Conservation (phyloP, 2,113 vertebrate species). For the Galemys pyrenaicus region DNA sequence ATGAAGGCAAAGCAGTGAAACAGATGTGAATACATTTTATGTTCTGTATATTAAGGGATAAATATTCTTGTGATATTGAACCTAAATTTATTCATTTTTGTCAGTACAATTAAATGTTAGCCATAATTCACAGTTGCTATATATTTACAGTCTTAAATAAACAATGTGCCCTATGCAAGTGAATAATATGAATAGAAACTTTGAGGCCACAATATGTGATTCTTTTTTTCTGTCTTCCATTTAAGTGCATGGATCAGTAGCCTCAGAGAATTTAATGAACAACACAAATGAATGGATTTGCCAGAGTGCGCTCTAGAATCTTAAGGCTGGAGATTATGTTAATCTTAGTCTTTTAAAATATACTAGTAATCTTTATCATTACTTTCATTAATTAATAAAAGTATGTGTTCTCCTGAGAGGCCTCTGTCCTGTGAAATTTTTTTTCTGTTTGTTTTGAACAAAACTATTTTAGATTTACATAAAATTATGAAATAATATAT, state of each 20-base stretch:
- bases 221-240: conserved; percentile 62
- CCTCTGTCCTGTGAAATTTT: not conserved
- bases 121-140: conserved; percentile 34
- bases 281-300: conserved; percentile 60
- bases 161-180: not conserved
- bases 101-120: conserved; percentile 70
- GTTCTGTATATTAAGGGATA: conserved; percentile 67
- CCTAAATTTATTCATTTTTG: conserved; percentile 70
- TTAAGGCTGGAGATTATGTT: not conserved
- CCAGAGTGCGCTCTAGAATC: conserved; percentile 45
- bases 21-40: conserved; percentile 81
- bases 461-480: not conserved
- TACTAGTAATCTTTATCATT: not conserved
- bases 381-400: conserved; percentile 51
- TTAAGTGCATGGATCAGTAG: conserved; percentile 53
- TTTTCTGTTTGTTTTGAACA: not conserved
- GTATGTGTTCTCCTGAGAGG: not conserved
- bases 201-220: not conserved
- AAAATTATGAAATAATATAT: not conserved
- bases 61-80: conserved; percentile 55
- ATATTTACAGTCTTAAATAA: conserved; percentile 60
- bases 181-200: not conserved
- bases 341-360: conserved; percentile 41
- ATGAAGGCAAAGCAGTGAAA: conserved; percentile 80
- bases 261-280: conserved; percentile 64